Percentiles rank a stretch among this genome's conserved stretches.
Evolutionary conservation across 2,797 vertebrate species (phyloP).

Genomic region (Setipinna tenuifilis): DNA sequence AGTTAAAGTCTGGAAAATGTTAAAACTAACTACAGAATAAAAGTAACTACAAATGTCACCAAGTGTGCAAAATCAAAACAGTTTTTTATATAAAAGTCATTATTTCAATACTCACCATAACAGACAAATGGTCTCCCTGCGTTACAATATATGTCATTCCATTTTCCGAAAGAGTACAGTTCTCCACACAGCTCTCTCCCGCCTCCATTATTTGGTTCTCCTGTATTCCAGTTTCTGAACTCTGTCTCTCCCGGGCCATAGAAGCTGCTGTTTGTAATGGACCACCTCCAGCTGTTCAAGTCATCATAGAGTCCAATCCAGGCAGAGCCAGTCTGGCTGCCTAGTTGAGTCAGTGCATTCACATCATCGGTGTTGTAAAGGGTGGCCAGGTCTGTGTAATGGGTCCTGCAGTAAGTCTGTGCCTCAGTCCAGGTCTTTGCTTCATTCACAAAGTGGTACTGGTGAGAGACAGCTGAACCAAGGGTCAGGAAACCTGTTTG

Average conservation of each 20-base stretch:
- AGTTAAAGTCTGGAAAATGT: too few species aligned
- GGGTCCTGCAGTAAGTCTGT: slow-evolving; percentile 19
- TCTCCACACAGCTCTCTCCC: slow-evolving; percentile 12
- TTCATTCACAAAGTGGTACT: not conserved
- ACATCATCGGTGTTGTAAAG: slow-evolving; percentile 1
- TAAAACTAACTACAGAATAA: too few species aligned
- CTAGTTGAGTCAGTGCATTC: not conserved
- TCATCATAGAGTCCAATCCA: slow-evolving; percentile 27
- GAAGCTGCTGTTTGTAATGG: slow-evolving; percentile 17
- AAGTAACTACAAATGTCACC: too few species aligned
- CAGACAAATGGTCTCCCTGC: not conserved
- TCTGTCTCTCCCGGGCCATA: slow-evolving; percentile 2
- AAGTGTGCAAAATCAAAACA: too few species aligned
- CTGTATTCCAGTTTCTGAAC: not conserved
- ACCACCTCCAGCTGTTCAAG: slow-evolving; percentile 5
- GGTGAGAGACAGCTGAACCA: not conserved
- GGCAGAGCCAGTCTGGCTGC: not conserved
- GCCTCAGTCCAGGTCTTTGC: not conserved
- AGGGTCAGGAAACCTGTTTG: slow-evolving; percentile 9
- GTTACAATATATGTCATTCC: not conserved
- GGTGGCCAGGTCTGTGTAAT: slow-evolving; percentile 13
- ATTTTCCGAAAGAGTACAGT: not conserved
- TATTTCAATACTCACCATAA: slow-evolving; percentile 10
- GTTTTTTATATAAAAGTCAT: too few species aligned
- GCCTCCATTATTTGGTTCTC: not conserved